Conservation (phyloP, 2,888 invertebrate genomes). For the Tipula confusa region DNA sequence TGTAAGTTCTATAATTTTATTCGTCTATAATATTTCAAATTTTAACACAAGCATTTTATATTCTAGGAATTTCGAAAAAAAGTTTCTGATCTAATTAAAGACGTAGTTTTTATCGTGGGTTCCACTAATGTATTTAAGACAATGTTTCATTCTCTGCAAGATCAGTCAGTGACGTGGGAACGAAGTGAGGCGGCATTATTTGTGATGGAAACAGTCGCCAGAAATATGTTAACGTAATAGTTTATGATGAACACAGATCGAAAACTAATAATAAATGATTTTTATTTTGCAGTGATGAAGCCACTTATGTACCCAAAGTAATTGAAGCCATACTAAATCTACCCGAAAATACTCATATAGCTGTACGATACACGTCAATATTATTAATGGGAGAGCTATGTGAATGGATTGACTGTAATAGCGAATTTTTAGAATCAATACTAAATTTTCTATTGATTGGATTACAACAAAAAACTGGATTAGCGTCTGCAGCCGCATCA, state of each 20-base stretch:
- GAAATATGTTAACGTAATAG: slow-evolving; percentile 92
- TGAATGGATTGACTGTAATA: slow-evolving; percentile 92
- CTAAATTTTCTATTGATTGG: slow-evolving; percentile 74
- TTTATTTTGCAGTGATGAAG: slow-evolving; percentile 69
- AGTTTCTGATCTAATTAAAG: slow-evolving; percentile 90
- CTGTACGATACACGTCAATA: slow-evolving; percentile 84
- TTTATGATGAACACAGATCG: too few relatives aligned
- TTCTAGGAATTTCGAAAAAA: slow-evolving; percentile 70
- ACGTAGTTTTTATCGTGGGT: slow-evolving; percentile 94
- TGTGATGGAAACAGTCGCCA: slow-evolving; percentile 92
- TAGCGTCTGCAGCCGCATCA: slow-evolving; percentile 75
- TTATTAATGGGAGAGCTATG: slow-evolving; percentile 83
- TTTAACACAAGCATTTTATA: slow-evolving; percentile 31
- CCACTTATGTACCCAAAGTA: slow-evolving; percentile 88
- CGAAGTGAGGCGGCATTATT: slow-evolving; percentile 90
- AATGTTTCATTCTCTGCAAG: slow-evolving; percentile 76
- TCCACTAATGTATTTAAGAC: slow-evolving; percentile 87
- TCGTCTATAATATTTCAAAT: slow-evolving; percentile 20
- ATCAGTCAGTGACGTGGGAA: slow-evolving; percentile 79
- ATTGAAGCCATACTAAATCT: slow-evolving; percentile 84
- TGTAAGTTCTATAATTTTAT: slow-evolving; percentile 53
- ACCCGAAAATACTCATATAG: slow-evolving; percentile 77
- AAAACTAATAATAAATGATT: too few relatives aligned
- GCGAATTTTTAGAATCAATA: slow-evolving; percentile 73
- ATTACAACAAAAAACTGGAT: slow-evolving; percentile 62